Conservation (phyloP, 2,113 vertebrate species). For the Sphyrna mokarran region DNA sequence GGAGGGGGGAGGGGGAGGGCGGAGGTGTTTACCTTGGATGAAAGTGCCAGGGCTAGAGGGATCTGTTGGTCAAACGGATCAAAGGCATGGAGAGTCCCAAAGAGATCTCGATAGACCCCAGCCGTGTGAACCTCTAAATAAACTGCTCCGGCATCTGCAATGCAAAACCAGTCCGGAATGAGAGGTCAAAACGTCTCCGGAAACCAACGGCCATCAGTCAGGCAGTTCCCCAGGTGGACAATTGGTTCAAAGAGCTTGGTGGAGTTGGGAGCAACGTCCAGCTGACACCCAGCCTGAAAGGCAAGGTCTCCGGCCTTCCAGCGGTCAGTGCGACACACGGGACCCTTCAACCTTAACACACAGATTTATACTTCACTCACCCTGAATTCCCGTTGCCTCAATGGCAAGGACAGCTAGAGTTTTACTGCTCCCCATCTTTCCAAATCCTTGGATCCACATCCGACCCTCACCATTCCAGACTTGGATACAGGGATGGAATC, state of each 20-base stretch:
- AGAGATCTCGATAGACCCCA: conserved; percentile 56
- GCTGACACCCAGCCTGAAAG: too few species aligned
- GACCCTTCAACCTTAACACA: too few species aligned
- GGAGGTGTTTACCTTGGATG: conserved; percentile 52
- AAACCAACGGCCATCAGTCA: too few species aligned
- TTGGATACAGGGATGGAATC: too few species aligned
- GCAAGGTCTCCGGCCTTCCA: too few species aligned
- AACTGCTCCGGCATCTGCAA: conserved; percentile 51
- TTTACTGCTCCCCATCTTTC: background rate
- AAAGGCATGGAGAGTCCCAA: conserved; percentile 56
- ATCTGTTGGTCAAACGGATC: conserved; percentile 51
- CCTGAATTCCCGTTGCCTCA: too few species aligned
- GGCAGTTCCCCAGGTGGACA: too few species aligned
- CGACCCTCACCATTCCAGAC: too few species aligned
- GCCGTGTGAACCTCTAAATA: conserved; percentile 56
- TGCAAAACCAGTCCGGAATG: background rate
- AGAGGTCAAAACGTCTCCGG: background rate
- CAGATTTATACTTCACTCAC: too few species aligned
- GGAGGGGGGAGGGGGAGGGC: background rate
- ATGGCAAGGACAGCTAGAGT: too few species aligned
- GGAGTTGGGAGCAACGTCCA: background rate
- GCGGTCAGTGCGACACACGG: too few species aligned
- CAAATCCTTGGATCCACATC: too few species aligned
- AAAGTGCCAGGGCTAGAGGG: conserved; percentile 51
- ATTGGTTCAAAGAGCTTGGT: background rate